Base-by-base conservation (phyloP, 2,113 vertebrate species). In the Clarias batrachus region DNA sequence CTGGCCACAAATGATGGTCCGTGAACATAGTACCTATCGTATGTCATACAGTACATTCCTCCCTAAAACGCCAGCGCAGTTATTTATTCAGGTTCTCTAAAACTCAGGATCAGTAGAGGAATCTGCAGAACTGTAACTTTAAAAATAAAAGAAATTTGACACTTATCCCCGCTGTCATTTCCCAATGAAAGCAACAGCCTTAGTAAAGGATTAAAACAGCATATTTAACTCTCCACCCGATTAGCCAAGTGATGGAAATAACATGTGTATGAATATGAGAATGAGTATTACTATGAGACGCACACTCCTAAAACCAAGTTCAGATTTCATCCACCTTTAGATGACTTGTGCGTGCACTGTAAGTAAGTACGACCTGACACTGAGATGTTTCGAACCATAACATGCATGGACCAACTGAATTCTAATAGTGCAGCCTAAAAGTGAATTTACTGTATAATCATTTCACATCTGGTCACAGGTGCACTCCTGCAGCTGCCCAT, bases 1-100 rank as follows among this genome's bases (percentile, higher is more conserved):
- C 77, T 79, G 77, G 77, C 77, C 77, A 79, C 77, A 79, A 79
- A 79, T 79, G 77, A 79, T 21, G 54, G 56, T 79, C 56, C 16
- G 3, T 56, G 27, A 33, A 60, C 56, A 59, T 1, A 23, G 27
- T 59, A 59, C 17, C 16, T 60, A 78, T 16, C 16, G n/a, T 30
- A 78, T 14, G 16, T 79, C 77, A 79, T 79, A 33, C 56, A 48
- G 48, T 48, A 48, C 48, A 60, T 11, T 79, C 17, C 27, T 79
- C 54, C 77, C 13, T 57, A 30, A 78, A 78, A 57, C 6, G 1
- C 52, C 19, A 2, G 76, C 76, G 59, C 12, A 79, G 54, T 30
- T 33, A 57, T 56, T 56, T 78, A 78, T 30, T 59, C 54, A 59
- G n/a, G 14, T 59, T 79, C 9, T 30, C 37, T 79, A 54, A 19